A percentile compares a stretch with the other conserved stretches of the same genome.
phyloP scores from a whole-genome alignment of 2,888 invertebrate species.

The Zootermopsis nevadensis region DNA sequence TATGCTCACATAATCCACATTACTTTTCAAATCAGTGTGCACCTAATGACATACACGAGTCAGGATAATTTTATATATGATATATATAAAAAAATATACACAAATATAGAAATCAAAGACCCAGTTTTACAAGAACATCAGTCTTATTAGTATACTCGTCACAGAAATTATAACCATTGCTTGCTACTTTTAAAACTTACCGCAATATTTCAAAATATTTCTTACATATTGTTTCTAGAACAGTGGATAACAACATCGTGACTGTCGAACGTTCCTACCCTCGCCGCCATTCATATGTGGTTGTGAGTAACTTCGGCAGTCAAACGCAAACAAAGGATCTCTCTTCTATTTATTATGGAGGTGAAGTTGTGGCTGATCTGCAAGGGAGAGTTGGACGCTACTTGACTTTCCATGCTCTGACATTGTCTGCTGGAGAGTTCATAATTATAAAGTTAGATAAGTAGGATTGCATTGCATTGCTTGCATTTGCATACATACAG shows the following conservation, averaged over 20 bases:
- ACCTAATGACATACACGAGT: too few relatives aligned
- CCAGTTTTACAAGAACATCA: too few relatives aligned
- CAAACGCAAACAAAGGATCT: slow-evolving; percentile 74
- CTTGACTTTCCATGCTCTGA: slow-evolving; percentile 68
- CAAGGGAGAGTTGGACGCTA: slow-evolving; percentile 62
- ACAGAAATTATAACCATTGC: too few relatives aligned
- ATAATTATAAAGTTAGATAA: slow-evolving; percentile 73
- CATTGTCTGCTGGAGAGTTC: slow-evolving; percentile 71
- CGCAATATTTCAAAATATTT: too few relatives aligned
- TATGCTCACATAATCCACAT: slow-evolving; percentile 50
- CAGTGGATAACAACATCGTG: slow-evolving; percentile 65
- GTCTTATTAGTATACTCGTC: too few relatives aligned
- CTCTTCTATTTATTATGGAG: slow-evolving; percentile 81
- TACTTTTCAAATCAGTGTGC: too few relatives aligned
- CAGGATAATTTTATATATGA: too few relatives aligned
- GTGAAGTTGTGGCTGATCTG: slow-evolving; percentile 70
- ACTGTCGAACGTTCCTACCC: slow-evolving; percentile 83
- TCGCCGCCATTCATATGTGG: slow-evolving; percentile 79
- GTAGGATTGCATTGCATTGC: slow-evolving; percentile 57
- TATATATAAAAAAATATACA: too few relatives aligned
- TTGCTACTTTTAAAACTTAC: too few relatives aligned
- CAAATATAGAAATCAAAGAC: too few relatives aligned
- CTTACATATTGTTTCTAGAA: slow-evolving; percentile 48
- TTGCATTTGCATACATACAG: too few relatives aligned
- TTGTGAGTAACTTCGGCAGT: slow-evolving; percentile 78